phyloP scores from a whole-genome alignment of 2,113 vertebrate species.

The Prochilodus magdalenae region DNA sequence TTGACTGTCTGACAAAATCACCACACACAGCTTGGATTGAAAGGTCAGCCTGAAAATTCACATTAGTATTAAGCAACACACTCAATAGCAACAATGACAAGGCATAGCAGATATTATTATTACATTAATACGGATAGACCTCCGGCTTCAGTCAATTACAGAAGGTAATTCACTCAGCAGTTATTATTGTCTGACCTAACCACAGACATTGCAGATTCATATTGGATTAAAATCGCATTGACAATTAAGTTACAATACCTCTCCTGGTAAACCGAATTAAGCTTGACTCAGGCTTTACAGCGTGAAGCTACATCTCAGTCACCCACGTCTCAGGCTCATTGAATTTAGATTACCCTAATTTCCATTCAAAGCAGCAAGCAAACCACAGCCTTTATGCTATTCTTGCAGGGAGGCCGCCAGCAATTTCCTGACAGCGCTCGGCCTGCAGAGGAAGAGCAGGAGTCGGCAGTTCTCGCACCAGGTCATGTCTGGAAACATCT shows the following conservation, averaged over 20 bases:
- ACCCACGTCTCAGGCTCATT: background rate
- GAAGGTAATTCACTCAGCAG: background rate
- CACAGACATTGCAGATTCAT: background rate
- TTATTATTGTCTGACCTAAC: background rate
- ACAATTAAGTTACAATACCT: background rate
- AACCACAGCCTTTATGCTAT: background rate
- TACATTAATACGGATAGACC: background rate
- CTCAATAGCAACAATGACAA: too few relatives aligned
- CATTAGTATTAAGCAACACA: background rate
- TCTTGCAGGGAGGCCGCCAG: slow-evolving; percentile 91
- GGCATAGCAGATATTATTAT: background rate
- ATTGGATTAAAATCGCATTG: background rate
- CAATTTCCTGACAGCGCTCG: slow-evolving; percentile 96
- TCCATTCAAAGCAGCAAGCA: background rate
- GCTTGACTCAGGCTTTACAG: background rate
- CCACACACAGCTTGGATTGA: background rate
- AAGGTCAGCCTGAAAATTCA: background rate
- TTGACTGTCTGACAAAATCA: background rate
- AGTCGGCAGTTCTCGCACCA: slow-evolving; percentile 92
- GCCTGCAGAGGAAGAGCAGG: slow-evolving; percentile 94
- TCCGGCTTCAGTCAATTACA: background rate
- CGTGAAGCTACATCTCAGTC: background rate
- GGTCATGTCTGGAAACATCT: slow-evolving; percentile 96
- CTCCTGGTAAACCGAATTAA: background rate
- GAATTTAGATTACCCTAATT: background rate